phyloP scores from a whole-genome alignment of 2,797 vertebrate genomes.

The Urophycis tenuis region DNA sequence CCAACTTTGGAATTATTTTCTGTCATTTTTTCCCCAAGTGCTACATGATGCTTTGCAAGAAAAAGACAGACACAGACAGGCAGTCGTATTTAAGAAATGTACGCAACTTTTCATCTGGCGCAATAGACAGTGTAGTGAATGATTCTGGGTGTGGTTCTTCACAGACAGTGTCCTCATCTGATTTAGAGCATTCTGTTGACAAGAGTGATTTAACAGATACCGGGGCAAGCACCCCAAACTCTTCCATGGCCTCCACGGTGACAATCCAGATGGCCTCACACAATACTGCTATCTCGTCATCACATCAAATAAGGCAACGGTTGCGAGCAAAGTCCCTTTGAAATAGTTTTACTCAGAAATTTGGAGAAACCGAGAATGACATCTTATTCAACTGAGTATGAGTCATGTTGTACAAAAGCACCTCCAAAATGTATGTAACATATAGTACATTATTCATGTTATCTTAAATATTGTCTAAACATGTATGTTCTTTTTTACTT shows the following conservation, averaged over 20 bases:
- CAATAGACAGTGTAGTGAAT: slow-evolving; percentile 1
- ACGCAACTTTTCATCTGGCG: slow-evolving; percentile 20
- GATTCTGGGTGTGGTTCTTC: not conserved
- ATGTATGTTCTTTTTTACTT: not conserved
- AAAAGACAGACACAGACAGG: slow-evolving; percentile 37
- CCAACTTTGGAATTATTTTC: slow-evolving; percentile 51
- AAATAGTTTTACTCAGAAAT: not conserved
- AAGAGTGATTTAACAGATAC: slow-evolving; percentile 12
- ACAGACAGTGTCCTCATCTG: not conserved
- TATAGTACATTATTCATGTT: not conserved
- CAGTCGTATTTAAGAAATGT: slow-evolving; percentile 40
- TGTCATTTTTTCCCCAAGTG: slow-evolving; percentile 59
- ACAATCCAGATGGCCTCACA: not conserved
- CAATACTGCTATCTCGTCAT: not conserved
- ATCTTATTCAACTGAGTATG: not conserved
- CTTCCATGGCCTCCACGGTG: not conserved
- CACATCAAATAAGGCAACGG: slow-evolving; percentile 26
- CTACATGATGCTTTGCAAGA: slow-evolving; percentile 59
- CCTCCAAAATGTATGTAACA: not conserved
- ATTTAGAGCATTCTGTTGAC: slow-evolving; percentile 14
- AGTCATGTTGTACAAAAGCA: not conserved
- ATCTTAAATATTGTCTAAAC: not conserved
- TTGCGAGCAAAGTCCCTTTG: slow-evolving; percentile 33
- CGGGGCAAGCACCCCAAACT: slow-evolving; percentile 3
- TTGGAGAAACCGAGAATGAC: not conserved